These are phyloP conservation scores for Acromyrmex charruanus DNA, from an alignment of 1,140 invertebrate genomes.

Conservation along the genomic window DNA sequence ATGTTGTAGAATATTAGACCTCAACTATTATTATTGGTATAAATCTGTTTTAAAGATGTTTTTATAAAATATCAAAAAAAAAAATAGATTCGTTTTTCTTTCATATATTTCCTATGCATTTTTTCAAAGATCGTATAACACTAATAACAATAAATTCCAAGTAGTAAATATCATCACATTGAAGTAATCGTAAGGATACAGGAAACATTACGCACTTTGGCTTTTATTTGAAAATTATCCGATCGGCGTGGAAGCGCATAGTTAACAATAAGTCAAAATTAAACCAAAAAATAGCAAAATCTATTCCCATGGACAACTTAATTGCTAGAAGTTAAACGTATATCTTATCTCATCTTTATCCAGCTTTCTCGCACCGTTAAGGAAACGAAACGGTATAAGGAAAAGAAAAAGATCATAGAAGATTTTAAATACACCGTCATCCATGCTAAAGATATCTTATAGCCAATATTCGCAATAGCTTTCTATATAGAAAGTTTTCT, in stretches of 20 bases:
- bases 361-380: constrained; percentile 64
- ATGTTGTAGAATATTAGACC: background rate
- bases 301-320: constrained; percentile 73
- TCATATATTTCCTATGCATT: background rate
- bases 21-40: background rate
- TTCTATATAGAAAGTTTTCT: no score
- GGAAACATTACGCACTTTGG: background rate
- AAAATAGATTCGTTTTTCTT: constrained; percentile 4
- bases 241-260: constrained; percentile 40
- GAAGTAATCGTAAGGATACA: constrained; percentile 1
- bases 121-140: background rate
- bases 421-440: constrained; percentile 75
- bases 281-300: background rate
- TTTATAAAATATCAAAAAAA: constrained; percentile 2
- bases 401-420: constrained; percentile 48
- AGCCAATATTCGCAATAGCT: background rate
- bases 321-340: constrained; percentile 64
- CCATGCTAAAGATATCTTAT: constrained; percentile 67
- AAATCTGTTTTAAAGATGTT: background rate
- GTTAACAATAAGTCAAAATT: no score
- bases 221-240: constrained; percentile 30
- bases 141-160: background rate
- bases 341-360: constrained; percentile 33
- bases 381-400: constrained; percentile 60
- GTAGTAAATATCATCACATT: background rate